Evolutionary conservation across 2,113 vertebrate species (phyloP), one percentile per base, ranked within the genome.

Genomic region (Lipophrys pholis): DNA sequence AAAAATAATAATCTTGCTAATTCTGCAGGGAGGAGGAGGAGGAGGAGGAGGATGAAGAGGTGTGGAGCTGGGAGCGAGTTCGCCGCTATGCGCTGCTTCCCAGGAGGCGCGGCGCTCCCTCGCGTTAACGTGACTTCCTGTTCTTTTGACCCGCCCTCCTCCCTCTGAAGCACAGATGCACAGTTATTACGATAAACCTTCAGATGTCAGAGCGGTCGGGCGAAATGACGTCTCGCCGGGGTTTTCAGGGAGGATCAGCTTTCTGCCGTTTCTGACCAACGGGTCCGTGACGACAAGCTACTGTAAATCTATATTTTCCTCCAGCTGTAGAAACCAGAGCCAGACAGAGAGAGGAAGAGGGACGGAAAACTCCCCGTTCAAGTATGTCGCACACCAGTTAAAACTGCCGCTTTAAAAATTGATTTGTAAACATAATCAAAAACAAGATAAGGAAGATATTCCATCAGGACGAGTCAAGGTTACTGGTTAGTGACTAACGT

Each of bases 1-100:
- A 94, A 94, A 94, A 94, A 94, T 94, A 94, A 93, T 92, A 92
- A 92, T 87, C 88, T 91, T 69, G 76, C 88, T 91, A 90, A 87
- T 71, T 86, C 70, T 91, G 82, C 53, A 36, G 56, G 80, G 40
- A 16, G 49, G 51, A 62, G 49, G 51, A 64, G 55, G 69, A 72
- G 66, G 57, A 45, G n/a, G 48, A 43, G 53, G 21, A 30, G 21
- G 21, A 30, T 30, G 21, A 30, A 30, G 21, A 30, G 21, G 21
- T 2, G 21, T 30, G 21, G 21, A 2, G 21, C 21, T 30, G 2
- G 21, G 21, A 30, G 21, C 21, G 21, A 30, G 4, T 30, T 30
- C 21, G 2, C 21, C 21, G 21, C 21, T 4, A 30, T 4, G 21
- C 4, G 21, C 21, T 30, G 21, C 21, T 30, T 30, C 21, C 21